These are phyloP conservation scores for Neoarius graeffei DNA, from an alignment of 2,113 vertebrate species.

Conservation along the genomic window DNA sequence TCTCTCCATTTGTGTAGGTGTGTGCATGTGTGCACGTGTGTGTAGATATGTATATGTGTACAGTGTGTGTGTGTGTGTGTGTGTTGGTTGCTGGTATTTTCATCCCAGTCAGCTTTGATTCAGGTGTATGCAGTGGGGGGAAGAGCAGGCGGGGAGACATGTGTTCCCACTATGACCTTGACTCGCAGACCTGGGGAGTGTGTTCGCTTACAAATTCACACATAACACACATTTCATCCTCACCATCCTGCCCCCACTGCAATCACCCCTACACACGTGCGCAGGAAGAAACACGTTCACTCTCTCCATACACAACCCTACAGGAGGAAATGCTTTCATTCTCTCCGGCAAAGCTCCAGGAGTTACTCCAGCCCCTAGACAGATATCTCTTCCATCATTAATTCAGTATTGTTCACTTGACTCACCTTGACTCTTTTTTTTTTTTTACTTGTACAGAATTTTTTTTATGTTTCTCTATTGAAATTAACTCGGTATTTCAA, in stretches of 20 bases:
- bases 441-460: not conserved
- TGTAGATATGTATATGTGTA: not conserved
- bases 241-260: slow-evolving; percentile 10
- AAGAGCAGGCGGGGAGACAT: slow-evolving; percentile 1
- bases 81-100: slow-evolving; percentile 38
- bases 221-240: slow-evolving; percentile 33
- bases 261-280: slow-evolving; percentile 1
- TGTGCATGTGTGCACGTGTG: not conserved
- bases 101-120: slow-evolving; percentile 46
- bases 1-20: not conserved
- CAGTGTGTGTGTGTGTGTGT: slow-evolving; percentile 25
- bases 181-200: slow-evolving; percentile 43
- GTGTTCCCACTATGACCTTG: slow-evolving; percentile 52
- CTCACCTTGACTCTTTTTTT: not conserved
- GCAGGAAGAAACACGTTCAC: not conserved
- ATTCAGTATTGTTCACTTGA: slow-evolving; percentile 26
- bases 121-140: slow-evolving; percentile 38
- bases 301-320: slow-evolving; percentile 17
- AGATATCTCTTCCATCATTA: slow-evolving; percentile 37
- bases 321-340: slow-evolving; percentile 54
- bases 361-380: slow-evolving; percentile 19
- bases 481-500: not conserved
- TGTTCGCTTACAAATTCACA: slow-evolving; percentile 23
- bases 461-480: not conserved
- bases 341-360: slow-evolving; percentile 48